phyloP scores from a whole-genome alignment of 2,888 invertebrate genomes.

The Augiades crinisus region DNA sequence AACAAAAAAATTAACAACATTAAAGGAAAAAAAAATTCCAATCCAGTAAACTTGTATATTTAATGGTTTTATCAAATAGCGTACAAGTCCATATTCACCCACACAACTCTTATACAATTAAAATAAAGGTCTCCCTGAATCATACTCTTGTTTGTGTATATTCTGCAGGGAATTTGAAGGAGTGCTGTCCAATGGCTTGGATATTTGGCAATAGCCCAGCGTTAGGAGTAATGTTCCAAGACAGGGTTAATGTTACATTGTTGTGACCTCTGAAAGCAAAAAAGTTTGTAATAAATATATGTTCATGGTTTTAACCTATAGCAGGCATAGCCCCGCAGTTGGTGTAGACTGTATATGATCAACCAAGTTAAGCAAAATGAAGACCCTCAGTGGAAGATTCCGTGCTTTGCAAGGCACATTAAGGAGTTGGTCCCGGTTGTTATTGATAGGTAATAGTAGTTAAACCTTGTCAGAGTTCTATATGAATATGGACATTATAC shows the following conservation, averaged over 20 bases:
- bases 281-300: neutral
- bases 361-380: too few species aligned
- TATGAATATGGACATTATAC: too few species aligned
- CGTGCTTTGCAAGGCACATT: too few species aligned
- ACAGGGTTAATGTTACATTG: constrained; percentile 96
- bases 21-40: constrained; percentile 38
- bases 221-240: constrained; percentile 99
- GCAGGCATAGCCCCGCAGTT: too few species aligned
- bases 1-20: neutral
- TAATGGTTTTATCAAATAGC: constrained; percentile 46
- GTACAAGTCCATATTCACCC: constrained; percentile 34
- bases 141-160: constrained; percentile 85
- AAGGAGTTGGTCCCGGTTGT: too few species aligned
- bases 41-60: constrained; percentile 46
- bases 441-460: too few species aligned
- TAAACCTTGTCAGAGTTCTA: too few species aligned
- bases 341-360: too few species aligned
- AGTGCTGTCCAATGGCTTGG: constrained; percentile 90
- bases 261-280: constrained; percentile 89
- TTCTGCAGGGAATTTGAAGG: constrained; percentile 94
- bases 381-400: too few species aligned
- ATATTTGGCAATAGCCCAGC: constrained; percentile 97
- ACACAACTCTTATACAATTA: constrained; percentile 36
- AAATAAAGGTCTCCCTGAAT: constrained; percentile 43
- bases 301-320: too few species aligned